Conservation (phyloP, 2,797 vertebrate species). For the Pseudochirops cupreus region DNA sequence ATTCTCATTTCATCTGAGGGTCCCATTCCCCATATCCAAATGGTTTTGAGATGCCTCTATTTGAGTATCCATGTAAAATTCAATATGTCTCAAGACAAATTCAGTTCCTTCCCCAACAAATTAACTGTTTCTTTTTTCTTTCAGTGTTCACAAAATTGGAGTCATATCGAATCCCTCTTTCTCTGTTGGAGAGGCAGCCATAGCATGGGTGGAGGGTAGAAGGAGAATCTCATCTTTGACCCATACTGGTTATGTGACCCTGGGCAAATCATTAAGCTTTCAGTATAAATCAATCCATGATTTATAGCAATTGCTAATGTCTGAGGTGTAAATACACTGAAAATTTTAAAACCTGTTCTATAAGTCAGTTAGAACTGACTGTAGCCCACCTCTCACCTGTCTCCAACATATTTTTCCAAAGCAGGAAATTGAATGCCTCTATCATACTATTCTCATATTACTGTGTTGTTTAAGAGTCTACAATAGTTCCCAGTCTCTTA, state of each 20-base stretch:
- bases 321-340: neutral
- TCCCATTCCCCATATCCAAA: neutral
- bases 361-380: neutral
- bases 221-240: neutral
- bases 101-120: neutral
- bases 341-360: no score
- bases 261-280: neutral
- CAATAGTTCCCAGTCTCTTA: no score
- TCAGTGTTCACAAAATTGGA: neutral
- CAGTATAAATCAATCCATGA: neutral
- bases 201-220: neutral
- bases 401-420: neutral
- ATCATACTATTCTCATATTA: neutral
- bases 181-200: neutral
- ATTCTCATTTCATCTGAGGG: neutral
- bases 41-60: constrained; percentile 17
- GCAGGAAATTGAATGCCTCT: neutral
- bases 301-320: neutral
- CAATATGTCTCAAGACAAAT: constrained; percentile 39
- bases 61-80: constrained; percentile 9
- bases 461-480: no score
- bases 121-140: neutral
- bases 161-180: neutral
- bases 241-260: neutral
- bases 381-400: neutral